Base-by-base conservation (phyloP, 2,888 invertebrate genomes). In the Petrolisthes manimaculis region DNA sequence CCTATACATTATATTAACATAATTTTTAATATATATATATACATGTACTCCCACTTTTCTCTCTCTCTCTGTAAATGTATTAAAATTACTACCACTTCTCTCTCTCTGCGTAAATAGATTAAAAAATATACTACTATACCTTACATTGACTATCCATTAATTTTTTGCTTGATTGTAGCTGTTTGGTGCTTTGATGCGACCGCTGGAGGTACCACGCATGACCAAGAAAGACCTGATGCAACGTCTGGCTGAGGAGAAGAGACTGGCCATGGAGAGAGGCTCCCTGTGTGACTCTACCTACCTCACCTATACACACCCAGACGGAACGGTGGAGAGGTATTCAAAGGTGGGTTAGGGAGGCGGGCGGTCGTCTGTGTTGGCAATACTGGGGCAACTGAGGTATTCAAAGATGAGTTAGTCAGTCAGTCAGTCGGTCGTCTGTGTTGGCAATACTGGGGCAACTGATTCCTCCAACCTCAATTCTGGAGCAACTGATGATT, bases 221-320 rank as follows among this genome's bases (percentile, higher is more conserved):
- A 90, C 81, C 61, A 89, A 91, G 85, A 97, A 97, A 93, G 97
- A 97, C 0, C 93, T 98, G 12, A 94, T 98, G 91, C 97, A 97
- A 93, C 94, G 97, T 90, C 97, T 98, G 96, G 97, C 97, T 8
- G 97, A 98, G 93, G 98, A 98, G 93, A 97, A 97, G 92, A 95
- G 97, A 90, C 94, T 97, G 92, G 97, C 97, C 93, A 96, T 97
- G 96, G 97, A 97, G 93, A 94, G 97, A 69, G 97, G 97, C 0
- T 97, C 97, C 55, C 96, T 97, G 90, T 96, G 96, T 14, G 97
- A 97, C 14, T 97, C 97, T 0, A 92, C 92, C 77, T 97, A 96
- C 93, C 97, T 97, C 93, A 95, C 95, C 93, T 97, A 97, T 3
- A 97, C 97, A 92, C 94, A 97, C 91, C 97, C 97, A 3, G 97